Conservation (phyloP, 2,797 vertebrate genomes). For the Orientallactaga sibirica region DNA sequence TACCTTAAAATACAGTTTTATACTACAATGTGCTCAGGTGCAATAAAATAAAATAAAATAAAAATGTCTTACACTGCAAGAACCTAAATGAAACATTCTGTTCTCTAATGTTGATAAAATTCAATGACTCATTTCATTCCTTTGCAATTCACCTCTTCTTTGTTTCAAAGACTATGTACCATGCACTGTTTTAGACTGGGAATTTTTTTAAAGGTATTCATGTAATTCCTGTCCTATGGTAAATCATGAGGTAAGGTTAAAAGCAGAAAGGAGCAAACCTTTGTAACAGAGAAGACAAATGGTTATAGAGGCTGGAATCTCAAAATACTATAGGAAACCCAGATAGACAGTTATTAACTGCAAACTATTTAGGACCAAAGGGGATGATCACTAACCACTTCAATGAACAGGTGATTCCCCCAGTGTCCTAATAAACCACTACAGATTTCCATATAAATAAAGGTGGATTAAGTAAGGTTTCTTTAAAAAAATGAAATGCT, state of each 20-base stretch:
- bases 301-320: neutral
- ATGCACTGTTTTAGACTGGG: neutral
- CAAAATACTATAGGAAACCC: neutral
- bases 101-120: constrained; percentile 12
- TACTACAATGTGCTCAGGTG: neutral
- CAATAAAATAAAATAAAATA: neutral
- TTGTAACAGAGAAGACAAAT: neutral
- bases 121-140: constrained; percentile 1
- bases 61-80: neutral
- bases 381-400: neutral
- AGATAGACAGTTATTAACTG: neutral
- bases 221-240: neutral
- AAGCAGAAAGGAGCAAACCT: constrained; percentile 33
- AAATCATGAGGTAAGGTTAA: neutral
- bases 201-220: constrained; percentile 7
- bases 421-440: neutral
- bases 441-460: neutral
- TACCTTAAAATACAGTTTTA: neutral
- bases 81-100: constrained; percentile 26
- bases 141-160: constrained; percentile 14
- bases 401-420: neutral
- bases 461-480: neutral
- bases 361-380: neutral
- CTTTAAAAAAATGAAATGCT: constrained; percentile 12
- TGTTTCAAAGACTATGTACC: neutral